phyloP scores from a whole-genome alignment of 1,140 invertebrate species.

The Caenorhabditis brenneri region DNA sequence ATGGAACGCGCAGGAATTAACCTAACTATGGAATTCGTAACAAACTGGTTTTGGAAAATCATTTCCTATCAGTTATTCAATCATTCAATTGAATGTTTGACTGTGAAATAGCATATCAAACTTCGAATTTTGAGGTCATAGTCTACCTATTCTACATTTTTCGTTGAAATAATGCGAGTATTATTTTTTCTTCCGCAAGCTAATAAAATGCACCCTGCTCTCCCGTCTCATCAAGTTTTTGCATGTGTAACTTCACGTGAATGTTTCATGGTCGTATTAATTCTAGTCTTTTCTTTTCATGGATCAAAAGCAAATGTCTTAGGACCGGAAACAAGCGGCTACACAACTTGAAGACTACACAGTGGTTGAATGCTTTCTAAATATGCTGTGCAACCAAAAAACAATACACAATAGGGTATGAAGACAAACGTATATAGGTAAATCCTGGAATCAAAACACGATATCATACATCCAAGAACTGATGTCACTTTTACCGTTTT shows the following conservation, averaged over 20 bases:
- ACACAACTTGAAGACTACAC: neutral
- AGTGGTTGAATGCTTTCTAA: neutral
- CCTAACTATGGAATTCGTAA: too few species aligned
- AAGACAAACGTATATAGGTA: too few species aligned
- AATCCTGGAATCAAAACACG: neutral
- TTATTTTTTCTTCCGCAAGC: neutral
- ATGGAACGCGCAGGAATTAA: neutral
- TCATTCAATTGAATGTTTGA: neutral
- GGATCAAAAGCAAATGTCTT: neutral
- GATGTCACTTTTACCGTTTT: neutral
- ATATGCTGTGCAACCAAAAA: neutral
- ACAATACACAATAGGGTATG: too few species aligned
- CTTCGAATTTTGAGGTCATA: neutral
- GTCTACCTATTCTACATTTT: neutral
- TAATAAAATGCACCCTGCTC: slow-evolving; percentile 16
- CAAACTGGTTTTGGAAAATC: neutral
- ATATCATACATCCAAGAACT: neutral
- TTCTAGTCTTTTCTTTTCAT: neutral
- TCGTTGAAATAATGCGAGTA: neutral
- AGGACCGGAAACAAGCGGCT: neutral
- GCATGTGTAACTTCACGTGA: neutral
- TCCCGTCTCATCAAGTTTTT: neutral
- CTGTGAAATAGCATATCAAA: neutral
- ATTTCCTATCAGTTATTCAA: neutral
- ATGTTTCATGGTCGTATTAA: neutral